Evolutionary conservation across 2,888 invertebrate genomes (phyloP).

Genomic region (Xestobium rufovillosum): DNA sequence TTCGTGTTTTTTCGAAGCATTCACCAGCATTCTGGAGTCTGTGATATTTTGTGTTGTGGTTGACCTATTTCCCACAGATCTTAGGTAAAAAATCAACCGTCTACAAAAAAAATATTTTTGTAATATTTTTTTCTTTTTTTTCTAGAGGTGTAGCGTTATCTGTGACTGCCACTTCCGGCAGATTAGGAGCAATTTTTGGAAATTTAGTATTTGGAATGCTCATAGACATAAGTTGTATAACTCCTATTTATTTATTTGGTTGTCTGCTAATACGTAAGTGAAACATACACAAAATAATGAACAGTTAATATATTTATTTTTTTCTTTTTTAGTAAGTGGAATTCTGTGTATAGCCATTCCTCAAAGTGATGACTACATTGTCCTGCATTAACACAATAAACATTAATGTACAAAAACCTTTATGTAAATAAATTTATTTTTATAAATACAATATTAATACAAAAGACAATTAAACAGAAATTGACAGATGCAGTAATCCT

Average conservation of each 20-base stretch:
- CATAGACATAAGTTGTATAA: constrained; percentile 50
- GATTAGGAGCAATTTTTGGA: constrained; percentile 53
- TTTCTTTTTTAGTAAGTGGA: constrained; percentile 48
- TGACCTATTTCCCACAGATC: constrained; percentile 46
- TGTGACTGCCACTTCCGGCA: constrained; percentile 52
- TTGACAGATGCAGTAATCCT: too few relatives aligned
- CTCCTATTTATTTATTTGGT: constrained; percentile 54
- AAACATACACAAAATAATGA: constrained; percentile 2
- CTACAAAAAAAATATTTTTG: constrained; percentile 4
- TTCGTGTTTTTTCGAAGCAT: constrained; percentile 53
- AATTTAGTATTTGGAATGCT: constrained; percentile 52
- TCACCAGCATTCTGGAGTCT: constrained; percentile 54
- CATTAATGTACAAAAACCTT: background rate
- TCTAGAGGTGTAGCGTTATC: constrained; percentile 53
- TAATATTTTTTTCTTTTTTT: constrained; percentile 15
- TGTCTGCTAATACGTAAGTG: constrained; percentile 49
- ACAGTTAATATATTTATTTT: constrained; percentile 5
- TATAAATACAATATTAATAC: too few relatives aligned
- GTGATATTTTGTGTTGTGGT: constrained; percentile 55
- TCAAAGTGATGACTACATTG: constrained; percentile 38
- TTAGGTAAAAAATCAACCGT: constrained; percentile 24
- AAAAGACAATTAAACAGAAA: too few relatives aligned
- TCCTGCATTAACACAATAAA: constrained; percentile 24
- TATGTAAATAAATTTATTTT: too few relatives aligned
- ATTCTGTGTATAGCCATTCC: constrained; percentile 49